Base-by-base conservation (phyloP, 1,140 invertebrate species). In the Epicauta chinensis region DNA sequence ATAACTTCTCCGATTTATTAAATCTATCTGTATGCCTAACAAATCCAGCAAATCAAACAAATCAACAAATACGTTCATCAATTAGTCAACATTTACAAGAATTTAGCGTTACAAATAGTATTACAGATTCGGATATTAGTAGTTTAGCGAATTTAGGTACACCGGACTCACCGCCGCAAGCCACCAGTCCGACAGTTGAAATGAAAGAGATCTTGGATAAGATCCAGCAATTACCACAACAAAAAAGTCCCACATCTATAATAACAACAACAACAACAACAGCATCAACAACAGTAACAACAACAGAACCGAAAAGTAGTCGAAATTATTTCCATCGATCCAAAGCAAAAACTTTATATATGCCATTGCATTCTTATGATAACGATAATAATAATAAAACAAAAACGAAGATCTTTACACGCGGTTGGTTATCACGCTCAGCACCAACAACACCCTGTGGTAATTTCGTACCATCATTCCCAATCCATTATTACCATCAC, bases 401-500 rank as follows among this genome's bases (percentile, higher is more conserved):
- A 35, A 49, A 48, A 17, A 35, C 34, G 35, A 56, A 41, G 23
- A 34, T n/a, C 49, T 35, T 52, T 58, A 31, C 13, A 40, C 39
- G 17, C 39, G 71, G 77, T 31, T 84, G 81, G 81, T 62, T 83
- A 10, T 85, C 86, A 0, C 71, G 83, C 13, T 87, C 85, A 1
- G 86, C 86, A 0, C 86, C 86, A 0, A 85, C 82, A 2, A 89
- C 86, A 0, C 86, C 86, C 0, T 84, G 81, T 40, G 77, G 79
- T 3, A 74, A 58, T 35, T 70, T 78, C 12, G 74, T 76, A 30
- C 77, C 77, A 10, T 75, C 71, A 63, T 69, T 79, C 51, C 68
- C 77, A 9, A 67, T 66, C 7, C 71, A 76, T 36, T 23, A 23
- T 7, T 7, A 23, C 23, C 23, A 23, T 7, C 23, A 23, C 23